Conservation (phyloP, 2,113 vertebrate species). For the Clarias macrocephalus region DNA sequence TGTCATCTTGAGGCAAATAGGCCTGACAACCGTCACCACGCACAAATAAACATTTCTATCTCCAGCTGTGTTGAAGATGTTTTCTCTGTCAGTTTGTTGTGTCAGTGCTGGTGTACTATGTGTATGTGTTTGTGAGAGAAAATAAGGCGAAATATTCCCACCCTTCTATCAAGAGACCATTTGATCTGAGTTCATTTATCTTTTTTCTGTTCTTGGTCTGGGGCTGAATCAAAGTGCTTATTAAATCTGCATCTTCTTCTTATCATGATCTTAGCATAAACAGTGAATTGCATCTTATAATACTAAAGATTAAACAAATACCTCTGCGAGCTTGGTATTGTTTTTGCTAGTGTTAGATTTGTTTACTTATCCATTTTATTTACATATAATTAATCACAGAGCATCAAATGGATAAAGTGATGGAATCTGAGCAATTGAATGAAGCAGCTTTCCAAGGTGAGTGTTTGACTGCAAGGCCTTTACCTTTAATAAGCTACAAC, state of each 20-base stretch:
- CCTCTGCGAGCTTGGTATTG: not conserved
- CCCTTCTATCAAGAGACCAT: constrained; percentile 2
- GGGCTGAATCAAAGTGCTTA: not conserved
- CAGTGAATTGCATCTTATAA: not conserved
- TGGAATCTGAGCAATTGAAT: not conserved
- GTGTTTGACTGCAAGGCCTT: not conserved
- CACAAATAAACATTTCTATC: constrained; percentile 22
- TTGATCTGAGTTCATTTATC: not conserved
- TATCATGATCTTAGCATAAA: not conserved
- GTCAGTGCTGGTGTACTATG: constrained; percentile 9
- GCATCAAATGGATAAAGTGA: constrained; percentile 2
- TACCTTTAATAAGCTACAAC: not conserved
- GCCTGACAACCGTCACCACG: constrained; percentile 34
- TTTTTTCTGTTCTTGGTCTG: not conserved
- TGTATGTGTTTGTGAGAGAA: not conserved
- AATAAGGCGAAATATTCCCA: not conserved
- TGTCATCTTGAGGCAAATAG: constrained; percentile 23
- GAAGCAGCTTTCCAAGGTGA: constrained; percentile 26
- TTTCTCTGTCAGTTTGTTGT: constrained; percentile 40
- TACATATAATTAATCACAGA: not conserved
- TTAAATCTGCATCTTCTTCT: constrained; percentile 1
- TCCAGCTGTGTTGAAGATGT: constrained; percentile 38
- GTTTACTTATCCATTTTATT: not conserved
- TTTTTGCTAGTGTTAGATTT: not conserved
- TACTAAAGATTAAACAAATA: not conserved